Percentiles rank a stretch among this genome's conserved stretches.
Conservation (phyloP, 1,140 invertebrate genomes). For the Orchesella cincta region DNA sequence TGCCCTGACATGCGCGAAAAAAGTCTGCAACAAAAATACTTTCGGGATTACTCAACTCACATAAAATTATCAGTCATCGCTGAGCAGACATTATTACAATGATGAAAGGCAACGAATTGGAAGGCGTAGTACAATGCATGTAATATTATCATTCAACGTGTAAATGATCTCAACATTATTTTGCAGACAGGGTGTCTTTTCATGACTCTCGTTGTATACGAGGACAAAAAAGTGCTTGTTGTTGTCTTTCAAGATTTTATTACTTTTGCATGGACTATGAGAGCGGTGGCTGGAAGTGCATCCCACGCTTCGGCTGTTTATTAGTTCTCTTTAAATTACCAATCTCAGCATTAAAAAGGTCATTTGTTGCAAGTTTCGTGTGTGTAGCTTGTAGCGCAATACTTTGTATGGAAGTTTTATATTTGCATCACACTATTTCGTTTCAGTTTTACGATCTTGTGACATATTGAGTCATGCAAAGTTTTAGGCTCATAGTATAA, state of each 20-base stretch:
- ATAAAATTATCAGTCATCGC: neutral
- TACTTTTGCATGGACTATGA: neutral
- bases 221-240: neutral
- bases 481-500: neutral
- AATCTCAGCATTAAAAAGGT: slow-evolving; percentile 9
- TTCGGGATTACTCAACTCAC: neutral
- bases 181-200: neutral
- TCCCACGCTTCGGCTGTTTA: slow-evolving; percentile 23
- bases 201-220: neutral
- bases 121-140: neutral
- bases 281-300: neutral
- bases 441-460: neutral
- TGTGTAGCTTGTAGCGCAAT: neutral
- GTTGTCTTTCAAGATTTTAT: neutral
- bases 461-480: neutral
- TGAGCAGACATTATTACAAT: neutral
- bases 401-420: neutral
- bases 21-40: too few species aligned
- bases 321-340: neutral
- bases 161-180: neutral
- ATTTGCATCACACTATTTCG: neutral
- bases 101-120: neutral
- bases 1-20: too few species aligned
- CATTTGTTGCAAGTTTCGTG: neutral
- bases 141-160: neutral